Evolutionary conservation across 2,113 vertebrate species (phyloP).

Genomic region (Oreochromis aureus): DNA sequence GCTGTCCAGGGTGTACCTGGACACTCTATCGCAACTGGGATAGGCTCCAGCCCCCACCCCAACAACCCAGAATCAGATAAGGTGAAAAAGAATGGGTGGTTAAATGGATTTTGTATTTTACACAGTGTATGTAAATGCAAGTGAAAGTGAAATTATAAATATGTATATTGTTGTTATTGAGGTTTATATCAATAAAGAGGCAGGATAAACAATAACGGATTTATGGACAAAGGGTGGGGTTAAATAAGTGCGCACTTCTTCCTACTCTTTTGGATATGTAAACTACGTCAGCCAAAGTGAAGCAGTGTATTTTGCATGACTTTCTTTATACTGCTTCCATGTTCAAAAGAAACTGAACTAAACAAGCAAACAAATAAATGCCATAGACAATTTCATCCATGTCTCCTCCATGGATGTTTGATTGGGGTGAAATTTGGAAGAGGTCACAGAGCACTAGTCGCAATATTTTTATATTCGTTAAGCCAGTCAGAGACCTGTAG

Average conservation of each 20-base stretch:
- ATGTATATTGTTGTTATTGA: background rate
- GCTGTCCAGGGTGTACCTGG: background rate
- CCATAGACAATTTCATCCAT: background rate
- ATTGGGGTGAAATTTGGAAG: background rate
- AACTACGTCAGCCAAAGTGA: background rate
- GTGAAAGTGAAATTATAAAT: background rate
- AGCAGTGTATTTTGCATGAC: background rate
- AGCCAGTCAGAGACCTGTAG: background rate
- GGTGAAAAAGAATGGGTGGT: accelerated
- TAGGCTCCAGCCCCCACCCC: background rate
- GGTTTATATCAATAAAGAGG: background rate
- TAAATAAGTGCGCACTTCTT: background rate
- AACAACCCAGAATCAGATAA: background rate
- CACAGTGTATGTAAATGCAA: background rate
- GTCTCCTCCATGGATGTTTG: background rate
- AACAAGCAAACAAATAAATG: background rate
- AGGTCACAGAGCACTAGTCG: background rate
- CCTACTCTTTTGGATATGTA: background rate
- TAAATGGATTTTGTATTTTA: background rate
- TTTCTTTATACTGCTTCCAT: background rate
- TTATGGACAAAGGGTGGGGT: background rate
- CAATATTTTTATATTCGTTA: background rate
- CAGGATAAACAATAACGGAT: background rate
- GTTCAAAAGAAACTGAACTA: background rate
- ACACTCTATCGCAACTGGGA: background rate